Evolutionary conservation across 2,113 vertebrate genomes (phyloP).

Genomic region (Ceyx cyanopectus): DNA sequence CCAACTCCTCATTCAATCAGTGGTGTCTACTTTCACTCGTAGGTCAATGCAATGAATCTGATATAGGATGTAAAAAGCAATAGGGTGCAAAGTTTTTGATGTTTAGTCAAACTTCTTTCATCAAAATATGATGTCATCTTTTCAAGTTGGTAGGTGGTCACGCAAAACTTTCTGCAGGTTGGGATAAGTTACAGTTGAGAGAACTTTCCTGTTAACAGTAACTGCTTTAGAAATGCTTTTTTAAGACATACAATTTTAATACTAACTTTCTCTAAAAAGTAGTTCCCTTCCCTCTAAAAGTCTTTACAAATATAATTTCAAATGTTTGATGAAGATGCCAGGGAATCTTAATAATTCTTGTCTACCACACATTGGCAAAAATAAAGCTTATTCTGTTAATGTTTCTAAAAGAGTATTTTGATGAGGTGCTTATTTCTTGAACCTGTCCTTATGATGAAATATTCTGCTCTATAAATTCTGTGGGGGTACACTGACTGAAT

Average conservation of each 20-base stretch:
- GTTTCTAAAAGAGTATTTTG: slow-evolving; percentile 13
- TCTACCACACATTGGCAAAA: background rate
- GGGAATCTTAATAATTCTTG: slow-evolving; percentile 6
- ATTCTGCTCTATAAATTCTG: background rate
- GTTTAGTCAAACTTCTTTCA: background rate
- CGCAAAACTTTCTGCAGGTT: background rate
- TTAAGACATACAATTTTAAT: background rate
- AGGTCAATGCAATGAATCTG: background rate
- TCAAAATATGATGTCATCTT: background rate
- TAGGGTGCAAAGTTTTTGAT: background rate
- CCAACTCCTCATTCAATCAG: background rate
- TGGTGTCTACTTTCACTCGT: background rate
- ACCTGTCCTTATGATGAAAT: background rate
- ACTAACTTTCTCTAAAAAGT: background rate
- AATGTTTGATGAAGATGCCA: background rate
- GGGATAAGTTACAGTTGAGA: background rate
- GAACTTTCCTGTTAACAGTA: background rate
- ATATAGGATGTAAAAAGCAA: background rate
- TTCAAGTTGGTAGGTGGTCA: background rate
- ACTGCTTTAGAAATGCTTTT: background rate
- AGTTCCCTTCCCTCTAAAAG: background rate
- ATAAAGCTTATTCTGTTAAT: slow-evolving; percentile 6
- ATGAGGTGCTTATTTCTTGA: slow-evolving; percentile 4
- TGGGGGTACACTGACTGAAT: background rate
- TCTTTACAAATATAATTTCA: background rate